Conservation (phyloP, 2,113 vertebrate species). For the Carassius carassius region DNA sequence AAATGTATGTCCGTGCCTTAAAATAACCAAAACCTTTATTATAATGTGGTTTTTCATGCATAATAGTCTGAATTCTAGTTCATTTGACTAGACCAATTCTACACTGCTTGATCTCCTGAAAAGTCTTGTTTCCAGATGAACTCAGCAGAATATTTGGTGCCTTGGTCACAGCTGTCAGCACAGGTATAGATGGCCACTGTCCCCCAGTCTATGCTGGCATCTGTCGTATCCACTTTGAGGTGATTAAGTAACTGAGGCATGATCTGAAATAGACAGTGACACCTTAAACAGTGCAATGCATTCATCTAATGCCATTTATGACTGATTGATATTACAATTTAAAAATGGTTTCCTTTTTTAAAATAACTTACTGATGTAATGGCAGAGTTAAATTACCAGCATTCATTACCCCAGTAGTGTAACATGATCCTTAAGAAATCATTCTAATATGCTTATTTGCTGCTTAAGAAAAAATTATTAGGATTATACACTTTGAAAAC, state of each 20-base stretch:
- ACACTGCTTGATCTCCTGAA: slow-evolving; percentile 53
- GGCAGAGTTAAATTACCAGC: background rate
- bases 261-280: slow-evolving; percentile 73
- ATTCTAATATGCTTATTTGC: background rate
- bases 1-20: background rate
- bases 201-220: slow-evolving; percentile 93
- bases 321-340: no score
- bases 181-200: slow-evolving; percentile 86
- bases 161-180: slow-evolving; percentile 79
- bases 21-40: background rate
- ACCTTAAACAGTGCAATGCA: background rate
- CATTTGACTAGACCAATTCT: background rate
- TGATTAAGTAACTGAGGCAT: slow-evolving; percentile 96
- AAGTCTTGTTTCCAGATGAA: slow-evolving; percentile 96
- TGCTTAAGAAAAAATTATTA: background rate
- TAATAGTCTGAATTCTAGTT: background rate
- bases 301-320: background rate
- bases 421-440: background rate
- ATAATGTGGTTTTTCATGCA: background rate
- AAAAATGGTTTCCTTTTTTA: no score
- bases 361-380: background rate
- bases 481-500: no score
- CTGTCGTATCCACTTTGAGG: slow-evolving; percentile 84
- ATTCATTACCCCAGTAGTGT: background rate
- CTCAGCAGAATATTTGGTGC: slow-evolving; percentile 78